Conservation (phyloP, 2,888 invertebrate species). For the Drosophila buzzatii region DNA sequence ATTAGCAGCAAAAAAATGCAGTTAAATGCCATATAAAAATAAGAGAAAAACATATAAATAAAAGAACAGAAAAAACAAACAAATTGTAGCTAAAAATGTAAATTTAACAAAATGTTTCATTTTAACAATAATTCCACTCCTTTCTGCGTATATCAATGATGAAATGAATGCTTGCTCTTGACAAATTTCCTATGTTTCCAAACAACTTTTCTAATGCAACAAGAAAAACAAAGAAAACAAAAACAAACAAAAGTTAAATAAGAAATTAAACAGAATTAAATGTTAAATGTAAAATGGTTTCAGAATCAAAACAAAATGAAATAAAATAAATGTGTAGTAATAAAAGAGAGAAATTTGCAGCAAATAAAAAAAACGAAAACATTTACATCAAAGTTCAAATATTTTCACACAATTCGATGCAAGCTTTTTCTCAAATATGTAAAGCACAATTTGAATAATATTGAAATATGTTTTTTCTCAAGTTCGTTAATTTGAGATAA, state of each 20-base stretch:
- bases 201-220: constrained; percentile 15
- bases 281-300: constrained; percentile 75
- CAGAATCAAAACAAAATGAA: constrained; percentile 64
- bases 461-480: neutral
- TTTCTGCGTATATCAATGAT: constrained; percentile 6
- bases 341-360: constrained; percentile 20
- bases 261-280: constrained; percentile 53
- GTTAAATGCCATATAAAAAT: constrained; percentile 48
- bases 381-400: constrained; percentile 38
- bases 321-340: constrained; percentile 9
- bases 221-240: neutral
- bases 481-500: constrained; percentile 10
- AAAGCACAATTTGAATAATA: constrained; percentile 9
- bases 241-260: constrained; percentile 15
- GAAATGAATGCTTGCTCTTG: constrained; percentile 26
- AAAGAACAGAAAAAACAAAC: constrained; percentile 7
- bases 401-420: constrained; percentile 34
- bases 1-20: constrained; percentile 63
- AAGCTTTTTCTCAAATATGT: constrained; percentile 22
- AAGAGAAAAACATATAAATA: constrained; percentile 37
- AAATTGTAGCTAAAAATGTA: constrained; percentile 49
- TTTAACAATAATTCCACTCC: constrained; percentile 4
- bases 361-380: constrained; percentile 23
- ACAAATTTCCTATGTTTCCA: constrained; percentile 19
- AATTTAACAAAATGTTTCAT: constrained; percentile 31